These are phyloP conservation scores for Prunella himalayana DNA, from an alignment of 2,113 vertebrate genomes.

Conservation along the genomic window DNA sequence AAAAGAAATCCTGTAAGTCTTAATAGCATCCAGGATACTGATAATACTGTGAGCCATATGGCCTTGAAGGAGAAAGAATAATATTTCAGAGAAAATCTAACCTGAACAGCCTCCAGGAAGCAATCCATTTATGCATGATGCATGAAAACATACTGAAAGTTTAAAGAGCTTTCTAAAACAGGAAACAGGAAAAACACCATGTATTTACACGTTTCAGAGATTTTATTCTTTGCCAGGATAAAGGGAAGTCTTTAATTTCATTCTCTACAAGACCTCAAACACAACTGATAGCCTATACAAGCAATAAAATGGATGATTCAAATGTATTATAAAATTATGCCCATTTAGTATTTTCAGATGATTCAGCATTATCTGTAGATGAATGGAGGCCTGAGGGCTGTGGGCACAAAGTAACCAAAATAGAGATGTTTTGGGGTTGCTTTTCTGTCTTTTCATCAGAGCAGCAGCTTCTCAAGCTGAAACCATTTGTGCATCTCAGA, in stretches of 20 bases:
- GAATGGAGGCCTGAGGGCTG: not conserved
- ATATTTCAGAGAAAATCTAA: not conserved
- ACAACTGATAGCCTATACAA: not conserved
- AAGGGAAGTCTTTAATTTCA: not conserved
- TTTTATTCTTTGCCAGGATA: not conserved
- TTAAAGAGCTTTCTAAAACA: not conserved
- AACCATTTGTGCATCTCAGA: not conserved
- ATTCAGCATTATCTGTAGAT: not conserved
- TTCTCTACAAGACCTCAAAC: not conserved
- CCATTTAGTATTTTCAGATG: not conserved
- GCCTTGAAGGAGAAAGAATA: not conserved
- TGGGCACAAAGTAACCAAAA: not conserved
- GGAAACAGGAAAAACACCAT: not conserved
- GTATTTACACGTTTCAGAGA: not conserved
- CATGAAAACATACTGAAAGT: not conserved
- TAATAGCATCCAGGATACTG: not conserved
- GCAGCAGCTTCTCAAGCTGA: not conserved
- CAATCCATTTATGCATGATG: not conserved
- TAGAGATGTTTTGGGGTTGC: not conserved
- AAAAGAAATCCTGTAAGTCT: not conserved
- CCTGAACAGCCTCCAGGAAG: not conserved
- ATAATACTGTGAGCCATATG: not conserved
- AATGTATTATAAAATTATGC: not conserved
- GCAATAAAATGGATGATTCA: not conserved
- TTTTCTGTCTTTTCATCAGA: not conserved